These are phyloP conservation scores for Ectobius pallidus DNA, from an alignment of 2,888 invertebrate species.

Conservation along the genomic window DNA sequence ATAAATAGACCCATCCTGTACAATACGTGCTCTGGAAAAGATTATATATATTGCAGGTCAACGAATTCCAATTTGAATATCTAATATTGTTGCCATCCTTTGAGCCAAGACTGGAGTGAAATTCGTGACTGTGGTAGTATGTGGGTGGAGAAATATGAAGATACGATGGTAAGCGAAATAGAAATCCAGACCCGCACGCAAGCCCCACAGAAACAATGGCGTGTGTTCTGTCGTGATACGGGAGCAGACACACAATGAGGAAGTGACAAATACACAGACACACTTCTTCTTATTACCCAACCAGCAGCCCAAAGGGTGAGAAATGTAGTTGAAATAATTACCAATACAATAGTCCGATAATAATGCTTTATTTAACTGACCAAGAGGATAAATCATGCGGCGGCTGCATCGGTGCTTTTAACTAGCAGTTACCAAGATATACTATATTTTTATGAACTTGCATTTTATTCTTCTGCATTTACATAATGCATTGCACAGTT, in stretches of 20 bases:
- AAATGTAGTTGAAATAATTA: too few relatives aligned
- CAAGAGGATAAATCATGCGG: too few relatives aligned
- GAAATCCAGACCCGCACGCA: background rate
- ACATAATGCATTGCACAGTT: too few relatives aligned
- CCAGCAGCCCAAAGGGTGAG: too few relatives aligned
- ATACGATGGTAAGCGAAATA: background rate
- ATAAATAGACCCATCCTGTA: too few relatives aligned
- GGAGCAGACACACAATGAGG: background rate
- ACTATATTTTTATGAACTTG: too few relatives aligned
- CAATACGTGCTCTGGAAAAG: conserved; percentile 5
- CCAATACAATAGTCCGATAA: too few relatives aligned
- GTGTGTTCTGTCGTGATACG: background rate
- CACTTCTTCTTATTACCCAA: too few relatives aligned
- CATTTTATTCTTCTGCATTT: too few relatives aligned
- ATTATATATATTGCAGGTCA: conserved; percentile 8
- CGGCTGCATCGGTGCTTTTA: too few relatives aligned
- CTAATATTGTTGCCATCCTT: background rate
- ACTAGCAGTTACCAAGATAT: too few relatives aligned
- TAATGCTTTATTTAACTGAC: too few relatives aligned
- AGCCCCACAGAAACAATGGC: background rate
- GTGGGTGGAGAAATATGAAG: conserved; percentile 1
- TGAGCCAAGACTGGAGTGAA: background rate
- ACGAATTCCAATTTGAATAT: conserved; percentile 13
- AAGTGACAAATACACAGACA: background rate
- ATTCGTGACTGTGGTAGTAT: background rate